Percentiles rank a stretch among this genome's conserved stretches.
phyloP scores from a whole-genome alignment of 64 coral and sea anemone species.

The Cladopsammia gracilis region DNA sequence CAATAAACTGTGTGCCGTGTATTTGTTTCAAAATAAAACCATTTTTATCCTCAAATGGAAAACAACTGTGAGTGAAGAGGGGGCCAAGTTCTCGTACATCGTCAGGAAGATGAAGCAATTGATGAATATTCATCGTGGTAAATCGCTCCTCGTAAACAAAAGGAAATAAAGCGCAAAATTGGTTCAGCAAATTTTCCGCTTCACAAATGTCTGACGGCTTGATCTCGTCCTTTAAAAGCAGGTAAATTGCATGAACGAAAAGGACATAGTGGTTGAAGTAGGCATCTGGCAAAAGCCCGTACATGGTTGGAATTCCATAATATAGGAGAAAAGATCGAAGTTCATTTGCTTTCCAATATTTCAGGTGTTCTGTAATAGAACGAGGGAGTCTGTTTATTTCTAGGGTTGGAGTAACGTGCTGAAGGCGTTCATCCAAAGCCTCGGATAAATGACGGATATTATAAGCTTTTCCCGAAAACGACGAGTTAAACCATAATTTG shows the following conservation, averaged over 20 bases:
- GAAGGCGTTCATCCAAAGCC: neutral
- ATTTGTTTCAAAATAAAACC: slow-evolving; percentile 75
- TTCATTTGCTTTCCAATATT: slow-evolving; percentile 54
- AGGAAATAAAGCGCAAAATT: slow-evolving; percentile 26
- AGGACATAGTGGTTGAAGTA: slow-evolving; percentile 35
- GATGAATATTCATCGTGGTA: slow-evolving; percentile 16
- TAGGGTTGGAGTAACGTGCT: slow-evolving; percentile 7
- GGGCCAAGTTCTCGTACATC: slow-evolving; percentile 25
- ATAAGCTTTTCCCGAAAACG: neutral
- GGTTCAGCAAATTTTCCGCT: slow-evolving; percentile 23
- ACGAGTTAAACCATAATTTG: neutral
- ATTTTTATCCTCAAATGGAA: slow-evolving; percentile 51
- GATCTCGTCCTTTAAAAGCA: slow-evolving; percentile 47
- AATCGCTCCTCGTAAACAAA: slow-evolving; percentile 27
- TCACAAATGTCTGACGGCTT: neutral
- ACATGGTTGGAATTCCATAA: slow-evolving; percentile 28
- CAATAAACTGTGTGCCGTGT: slow-evolving; percentile 70
- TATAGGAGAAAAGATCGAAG: slow-evolving; percentile 38
- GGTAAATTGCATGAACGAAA: slow-evolving; percentile 32
- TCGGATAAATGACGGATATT: neutral
- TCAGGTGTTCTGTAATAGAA: slow-evolving; percentile 23
- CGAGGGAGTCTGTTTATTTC: slow-evolving; percentile 33
- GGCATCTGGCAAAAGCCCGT: slow-evolving; percentile 33
- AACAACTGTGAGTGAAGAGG: slow-evolving; percentile 51
- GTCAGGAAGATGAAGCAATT: slow-evolving; percentile 39